Base-by-base conservation (phyloP, 2,113 vertebrate genomes). In the Leiothrix lutea region DNA sequence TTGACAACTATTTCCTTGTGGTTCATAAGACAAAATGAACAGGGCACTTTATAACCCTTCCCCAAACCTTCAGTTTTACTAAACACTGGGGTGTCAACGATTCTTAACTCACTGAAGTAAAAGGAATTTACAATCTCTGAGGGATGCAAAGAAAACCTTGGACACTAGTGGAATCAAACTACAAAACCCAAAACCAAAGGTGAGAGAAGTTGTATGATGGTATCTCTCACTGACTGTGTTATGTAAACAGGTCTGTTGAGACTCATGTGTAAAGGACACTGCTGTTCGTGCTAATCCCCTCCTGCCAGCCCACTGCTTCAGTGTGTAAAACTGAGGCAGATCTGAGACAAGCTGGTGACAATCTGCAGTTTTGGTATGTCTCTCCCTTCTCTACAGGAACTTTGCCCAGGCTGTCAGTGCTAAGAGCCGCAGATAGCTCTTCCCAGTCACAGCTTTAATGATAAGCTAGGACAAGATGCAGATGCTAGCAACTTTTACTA, bases 361-460 rank as follows among this genome's bases (percentile, higher is more conserved):
- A 70, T 24, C 18, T 71, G 60, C n/a, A 74, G 44, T 54, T 83
- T 7, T 67, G 40, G 80, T 4, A 6, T 14, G 11, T 36, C 38
- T 61, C 29, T 82, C 26, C 31, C 56, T 72, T 23, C 35, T 69
- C 58, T 57, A n/a, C 18, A 80, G 53, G 36, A 92, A 42, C 28
- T 45, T 45, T 8, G 3, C 54, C n/a, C 31, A 86, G 29, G 21
- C 38, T 72, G 36, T n/a, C 0, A 0, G 35, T 40, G 22, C 38
- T 33, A 64, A 92, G 25, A 86, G 26, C 11, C 15, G 58, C 33
- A 61, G 24, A 82, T 22, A 31, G 57, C n/a, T 74, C 48, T 64
- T 13, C 14, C 57, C 26, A 80, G 14, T 33, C 67, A 62, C 21
- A 57, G n/a, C 1, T 1, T 25, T 13, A 89, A 23, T 12, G 38